Evolutionary conservation across 2,888 invertebrate genomes (phyloP).

Genomic region (Glyphotaelius pellucidus): DNA sequence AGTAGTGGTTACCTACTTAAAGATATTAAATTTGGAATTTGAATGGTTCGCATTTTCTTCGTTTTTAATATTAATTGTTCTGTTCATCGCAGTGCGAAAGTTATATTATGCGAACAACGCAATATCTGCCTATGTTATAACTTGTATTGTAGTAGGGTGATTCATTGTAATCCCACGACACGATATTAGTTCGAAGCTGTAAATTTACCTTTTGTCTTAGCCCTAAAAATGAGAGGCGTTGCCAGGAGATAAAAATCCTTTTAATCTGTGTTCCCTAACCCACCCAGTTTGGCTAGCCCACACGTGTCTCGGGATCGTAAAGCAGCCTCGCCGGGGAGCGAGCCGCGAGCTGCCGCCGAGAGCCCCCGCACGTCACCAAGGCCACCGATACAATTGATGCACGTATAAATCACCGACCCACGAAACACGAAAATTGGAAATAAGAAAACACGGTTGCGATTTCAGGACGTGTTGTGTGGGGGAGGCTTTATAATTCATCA

Average conservation of each 20-base stretch:
- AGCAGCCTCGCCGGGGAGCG: conserved; percentile 41
- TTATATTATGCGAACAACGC: background rate
- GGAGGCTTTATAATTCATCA: conserved; percentile 50
- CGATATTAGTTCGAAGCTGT: conserved; percentile 6
- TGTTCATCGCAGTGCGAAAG: background rate
- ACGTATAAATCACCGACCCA: conserved; percentile 56
- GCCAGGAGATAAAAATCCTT: conserved; percentile 21
- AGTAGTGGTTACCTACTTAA: no score
- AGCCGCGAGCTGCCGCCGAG: background rate
- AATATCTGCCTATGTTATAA: background rate
- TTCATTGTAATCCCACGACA: conserved; percentile 29
- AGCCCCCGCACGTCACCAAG: conserved; percentile 57
- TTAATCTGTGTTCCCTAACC: conserved; percentile 37
- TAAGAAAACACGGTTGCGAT: conserved; percentile 60
- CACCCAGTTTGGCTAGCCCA: conserved; percentile 33
- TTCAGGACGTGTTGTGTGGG: conserved; percentile 50
- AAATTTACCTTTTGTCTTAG: conserved; percentile 50
- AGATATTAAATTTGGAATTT: background rate
- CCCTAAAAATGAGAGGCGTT: conserved; percentile 50
- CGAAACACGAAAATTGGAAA: conserved; percentile 46
- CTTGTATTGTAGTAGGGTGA: conserved; percentile 6
- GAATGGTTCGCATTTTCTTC: background rate
- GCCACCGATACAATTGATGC: conserved; percentile 56
- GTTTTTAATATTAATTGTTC: background rate
- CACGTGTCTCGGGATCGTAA: conserved; percentile 54